Percentiles rank a stretch among this genome's conserved stretches.
These are phyloP conservation scores for Siniperca chuatsi DNA, from an alignment of 2,113 vertebrate genomes.

Conservation along the genomic window DNA sequence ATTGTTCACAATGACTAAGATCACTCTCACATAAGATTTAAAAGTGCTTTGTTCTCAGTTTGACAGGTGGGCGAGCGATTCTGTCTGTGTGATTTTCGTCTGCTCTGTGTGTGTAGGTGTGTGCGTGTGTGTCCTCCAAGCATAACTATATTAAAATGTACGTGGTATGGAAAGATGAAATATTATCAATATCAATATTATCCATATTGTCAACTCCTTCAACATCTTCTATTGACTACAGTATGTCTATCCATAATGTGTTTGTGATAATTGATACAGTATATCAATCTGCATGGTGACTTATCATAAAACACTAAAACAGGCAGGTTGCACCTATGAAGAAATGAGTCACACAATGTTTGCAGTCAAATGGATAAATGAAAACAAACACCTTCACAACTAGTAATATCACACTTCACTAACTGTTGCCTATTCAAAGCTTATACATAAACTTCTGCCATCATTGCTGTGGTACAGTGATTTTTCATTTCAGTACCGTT, in stretches of 20 bases:
- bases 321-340: background rate
- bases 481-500: background rate
- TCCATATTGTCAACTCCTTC: background rate
- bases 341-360: constrained; percentile 7
- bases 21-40: constrained; percentile 28
- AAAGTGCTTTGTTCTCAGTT: constrained; percentile 50
- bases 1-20: constrained; percentile 47
- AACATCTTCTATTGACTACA: background rate
- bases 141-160: background rate
- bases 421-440: constrained; percentile 5
- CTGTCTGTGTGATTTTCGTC: constrained; percentile 22
- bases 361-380: constrained; percentile 21
- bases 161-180: background rate
- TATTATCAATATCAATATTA: background rate
- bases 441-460: background rate
- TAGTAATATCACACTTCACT: constrained; percentile 20
- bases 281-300: background rate
- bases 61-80: constrained; percentile 38
- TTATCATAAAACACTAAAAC: constrained; percentile 2
- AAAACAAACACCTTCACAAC: background rate
- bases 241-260: background rate
- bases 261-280: background rate
- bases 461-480: constrained; percentile 2
- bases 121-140: background rate
- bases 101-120: constrained; percentile 19